Evolutionary conservation across 1,140 invertebrate genomes (phyloP).

Genomic region (Drosophila yakuba): DNA sequence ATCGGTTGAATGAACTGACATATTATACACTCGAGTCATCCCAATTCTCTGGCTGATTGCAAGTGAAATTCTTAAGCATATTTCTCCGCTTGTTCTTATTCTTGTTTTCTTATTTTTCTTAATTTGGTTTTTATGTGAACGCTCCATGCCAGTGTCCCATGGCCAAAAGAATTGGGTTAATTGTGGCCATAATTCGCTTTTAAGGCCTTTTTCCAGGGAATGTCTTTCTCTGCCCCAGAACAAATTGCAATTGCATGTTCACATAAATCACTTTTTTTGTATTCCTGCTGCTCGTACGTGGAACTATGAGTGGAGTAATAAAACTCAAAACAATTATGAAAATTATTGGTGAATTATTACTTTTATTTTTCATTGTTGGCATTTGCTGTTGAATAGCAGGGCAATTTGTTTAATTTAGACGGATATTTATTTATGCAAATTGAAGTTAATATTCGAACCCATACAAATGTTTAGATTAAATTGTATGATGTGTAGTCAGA

Average conservation of each 20-base stretch:
- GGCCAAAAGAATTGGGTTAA: slow-evolving; percentile 76
- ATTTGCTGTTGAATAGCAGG: slow-evolving; percentile 36
- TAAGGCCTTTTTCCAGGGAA: slow-evolving; percentile 70
- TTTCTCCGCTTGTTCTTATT: slow-evolving; percentile 28
- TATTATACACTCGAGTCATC: slow-evolving; percentile 18
- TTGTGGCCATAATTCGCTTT: slow-evolving; percentile 73
- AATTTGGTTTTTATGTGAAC: slow-evolving; percentile 58
- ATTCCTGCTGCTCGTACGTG: slow-evolving; percentile 7
- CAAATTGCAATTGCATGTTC: slow-evolving; percentile 73
- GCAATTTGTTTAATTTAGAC: slow-evolving; percentile 61
- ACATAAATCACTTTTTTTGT: slow-evolving; percentile 60
- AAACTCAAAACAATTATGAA: slow-evolving; percentile 54
- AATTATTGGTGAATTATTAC: slow-evolving; percentile 60
- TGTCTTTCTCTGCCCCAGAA: slow-evolving; percentile 27
- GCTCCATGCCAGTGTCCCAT: slow-evolving; percentile 40
- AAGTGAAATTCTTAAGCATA: slow-evolving; percentile 63
- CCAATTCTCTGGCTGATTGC: slow-evolving; percentile 38
- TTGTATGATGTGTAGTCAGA: slow-evolving; percentile 47
- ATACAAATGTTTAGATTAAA: slow-evolving; percentile 25
- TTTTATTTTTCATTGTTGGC: slow-evolving; percentile 21
- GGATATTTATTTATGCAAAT: slow-evolving; percentile 69
- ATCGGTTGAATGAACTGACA: slow-evolving; percentile 62
- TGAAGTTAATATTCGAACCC: slow-evolving; percentile 42
- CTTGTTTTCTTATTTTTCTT: slow-evolving; percentile 26
- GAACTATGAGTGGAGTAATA: slow-evolving; percentile 19